Base-by-base conservation (phyloP, 2,888 invertebrate genomes). In the Hyposoter didymator region DNA sequence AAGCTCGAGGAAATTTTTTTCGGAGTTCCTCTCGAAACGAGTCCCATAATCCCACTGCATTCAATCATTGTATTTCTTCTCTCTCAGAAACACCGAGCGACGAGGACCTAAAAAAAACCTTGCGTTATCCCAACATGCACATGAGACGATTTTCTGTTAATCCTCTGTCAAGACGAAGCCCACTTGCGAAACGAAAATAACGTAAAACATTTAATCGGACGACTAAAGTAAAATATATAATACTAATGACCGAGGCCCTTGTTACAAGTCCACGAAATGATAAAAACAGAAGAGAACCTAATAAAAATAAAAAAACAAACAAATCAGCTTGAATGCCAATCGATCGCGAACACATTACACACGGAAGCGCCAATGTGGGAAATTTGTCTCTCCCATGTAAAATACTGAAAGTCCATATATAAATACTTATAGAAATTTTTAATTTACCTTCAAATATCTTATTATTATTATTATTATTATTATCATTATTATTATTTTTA, bases 381-480 rank as follows among this genome's bases (percentile, higher is more conserved):
- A 85, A 84, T 87, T 82, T 52, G 66, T 66, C 49, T 80, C 49
- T 82, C 88, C 87, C 89, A 88, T 92, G 91, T 92, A 92, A 92
- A 91, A 92, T 93, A 93, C 88, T 90, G 91, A 91, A 92, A 91
- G 89, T 92, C 89, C 91, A 91, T 89, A 90, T 90, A 90, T 90
- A 90, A 89, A 91, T 89, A 89, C 81, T 87, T 89, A 88, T 90
- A 89, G 86, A 88, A 89, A 87, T 88, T 89, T 87, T 87, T 88
- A 85, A 85, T 83, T 83, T 84, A 88, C 85, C 84, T 86, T 86
- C 78, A 79, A 78, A 70, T 79, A 69, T 75, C 52, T 62, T 45
- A 62, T 43, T 74, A 74, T 74, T n/a, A 78, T 66, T 47, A 47
- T 43, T 45, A 45, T 28, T 47, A 47, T 47, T 45, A 32, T 43